Percentiles rank a stretch among this genome's conserved stretches.
Evolutionary conservation across 37 sponge, comb jelly and placozoan species (phyloP).

Genomic region (Halisarca cf. caerulea): DNA sequence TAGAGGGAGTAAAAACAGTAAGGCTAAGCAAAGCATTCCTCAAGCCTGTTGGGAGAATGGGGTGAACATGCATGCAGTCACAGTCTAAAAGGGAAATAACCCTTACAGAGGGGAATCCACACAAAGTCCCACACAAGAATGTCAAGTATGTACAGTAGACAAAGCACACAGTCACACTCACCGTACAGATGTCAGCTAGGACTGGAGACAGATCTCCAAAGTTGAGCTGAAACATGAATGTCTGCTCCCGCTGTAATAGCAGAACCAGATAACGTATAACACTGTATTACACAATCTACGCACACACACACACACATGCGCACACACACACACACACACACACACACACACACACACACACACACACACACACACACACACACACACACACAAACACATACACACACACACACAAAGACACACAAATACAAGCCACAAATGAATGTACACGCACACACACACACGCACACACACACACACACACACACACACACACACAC

Average conservation of each 20-base stretch:
- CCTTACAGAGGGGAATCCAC: no score
- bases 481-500: neutral
- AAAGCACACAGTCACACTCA: neutral
- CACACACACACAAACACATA: neutral
- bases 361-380: neutral
- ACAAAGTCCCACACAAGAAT: no score
- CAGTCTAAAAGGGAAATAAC: no score
- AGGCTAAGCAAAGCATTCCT: no score
- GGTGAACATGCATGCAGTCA: no score
- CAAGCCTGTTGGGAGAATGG: no score
- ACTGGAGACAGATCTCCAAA: slow-evolving; percentile 7
- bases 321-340: neutral
- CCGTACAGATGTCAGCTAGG: neutral
- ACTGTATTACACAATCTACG: neutral
- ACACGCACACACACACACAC: no score
- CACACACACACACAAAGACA: slow-evolving; percentile 2
- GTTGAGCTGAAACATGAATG: slow-evolving; percentile 5
- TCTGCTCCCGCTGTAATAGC: neutral
- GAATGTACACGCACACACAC: neutral
- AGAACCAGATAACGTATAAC: neutral
- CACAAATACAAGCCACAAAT: no score
- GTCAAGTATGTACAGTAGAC: no score
- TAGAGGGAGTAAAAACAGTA: no score
- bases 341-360: no score
- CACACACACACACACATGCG: neutral